Conservation (phyloP, 2,113 vertebrate species). For the Grammomys dolichurus region DNA sequence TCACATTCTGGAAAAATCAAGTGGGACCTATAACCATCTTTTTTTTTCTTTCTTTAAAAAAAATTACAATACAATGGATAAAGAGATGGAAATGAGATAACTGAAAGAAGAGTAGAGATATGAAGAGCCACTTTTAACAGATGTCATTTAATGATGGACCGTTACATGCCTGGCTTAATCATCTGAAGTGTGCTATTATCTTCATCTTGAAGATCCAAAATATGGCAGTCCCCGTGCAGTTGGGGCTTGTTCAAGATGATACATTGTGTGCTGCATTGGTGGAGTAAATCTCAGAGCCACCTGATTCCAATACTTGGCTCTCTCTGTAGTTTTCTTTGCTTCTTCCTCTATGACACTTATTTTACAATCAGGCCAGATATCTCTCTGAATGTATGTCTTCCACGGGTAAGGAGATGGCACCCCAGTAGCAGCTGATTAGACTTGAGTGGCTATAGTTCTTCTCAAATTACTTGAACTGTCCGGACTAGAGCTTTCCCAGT, state of each 20-base stretch:
- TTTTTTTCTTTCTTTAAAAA: background rate
- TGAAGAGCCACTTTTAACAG: background rate
- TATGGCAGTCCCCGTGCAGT: background rate
- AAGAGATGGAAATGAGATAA: background rate
- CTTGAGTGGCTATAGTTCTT: background rate
- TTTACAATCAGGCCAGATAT: background rate
- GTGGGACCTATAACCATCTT: background rate
- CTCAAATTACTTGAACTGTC: conserved; percentile 50
- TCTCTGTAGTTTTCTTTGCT: background rate
- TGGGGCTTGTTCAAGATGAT: background rate
- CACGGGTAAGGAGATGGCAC: background rate
- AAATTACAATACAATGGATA: background rate
- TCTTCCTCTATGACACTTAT: background rate
- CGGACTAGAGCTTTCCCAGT: background rate
- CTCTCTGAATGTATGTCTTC: background rate
- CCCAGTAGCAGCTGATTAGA: conserved; percentile 38
- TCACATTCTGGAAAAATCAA: background rate
- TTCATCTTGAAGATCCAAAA: background rate
- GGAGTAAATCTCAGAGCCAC: background rate
- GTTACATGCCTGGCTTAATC: background rate
- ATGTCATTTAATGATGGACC: background rate
- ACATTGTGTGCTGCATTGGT: background rate
- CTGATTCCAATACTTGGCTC: background rate
- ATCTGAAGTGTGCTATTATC: background rate
- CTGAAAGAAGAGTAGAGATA: too few species aligned